These are phyloP conservation scores for Gymnobelideus leadbeateri DNA, from an alignment of 2,113 vertebrate species.

Conservation along the genomic window DNA sequence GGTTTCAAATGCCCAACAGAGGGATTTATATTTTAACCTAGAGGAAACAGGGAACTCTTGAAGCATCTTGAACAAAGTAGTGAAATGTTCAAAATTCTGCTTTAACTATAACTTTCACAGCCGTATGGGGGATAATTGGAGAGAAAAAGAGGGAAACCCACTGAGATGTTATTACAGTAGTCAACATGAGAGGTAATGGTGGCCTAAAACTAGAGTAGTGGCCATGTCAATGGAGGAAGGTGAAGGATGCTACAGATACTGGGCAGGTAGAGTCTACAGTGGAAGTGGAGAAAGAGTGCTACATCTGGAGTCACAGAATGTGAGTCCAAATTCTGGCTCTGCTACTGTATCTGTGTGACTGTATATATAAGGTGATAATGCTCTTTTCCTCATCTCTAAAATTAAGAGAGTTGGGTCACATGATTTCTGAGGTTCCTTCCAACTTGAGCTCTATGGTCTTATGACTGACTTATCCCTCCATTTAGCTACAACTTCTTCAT, in stretches of 20 bases:
- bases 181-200: neutral
- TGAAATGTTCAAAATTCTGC: neutral
- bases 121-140: neutral
- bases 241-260: neutral
- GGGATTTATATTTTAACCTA: neutral
- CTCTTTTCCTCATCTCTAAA: accelerated
- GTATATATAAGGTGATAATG: neutral
- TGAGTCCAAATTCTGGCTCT: neutral
- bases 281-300: neutral
- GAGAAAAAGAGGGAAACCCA: neutral
- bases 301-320: neutral
- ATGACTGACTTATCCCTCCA: neutral
- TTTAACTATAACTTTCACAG: neutral
- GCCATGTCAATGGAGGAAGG: neutral
- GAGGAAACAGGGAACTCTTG: neutral
- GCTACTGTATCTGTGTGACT: accelerated
- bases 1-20: neutral
- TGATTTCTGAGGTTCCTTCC: neutral
- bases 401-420: neutral
- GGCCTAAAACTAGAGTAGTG: neutral
- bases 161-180: neutral
- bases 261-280: neutral
- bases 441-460: neutral
- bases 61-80: neutral
- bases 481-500: neutral